Evolutionary conservation across 2,113 vertebrate species (phyloP).

Genomic region (Antechinus flavipes): DNA sequence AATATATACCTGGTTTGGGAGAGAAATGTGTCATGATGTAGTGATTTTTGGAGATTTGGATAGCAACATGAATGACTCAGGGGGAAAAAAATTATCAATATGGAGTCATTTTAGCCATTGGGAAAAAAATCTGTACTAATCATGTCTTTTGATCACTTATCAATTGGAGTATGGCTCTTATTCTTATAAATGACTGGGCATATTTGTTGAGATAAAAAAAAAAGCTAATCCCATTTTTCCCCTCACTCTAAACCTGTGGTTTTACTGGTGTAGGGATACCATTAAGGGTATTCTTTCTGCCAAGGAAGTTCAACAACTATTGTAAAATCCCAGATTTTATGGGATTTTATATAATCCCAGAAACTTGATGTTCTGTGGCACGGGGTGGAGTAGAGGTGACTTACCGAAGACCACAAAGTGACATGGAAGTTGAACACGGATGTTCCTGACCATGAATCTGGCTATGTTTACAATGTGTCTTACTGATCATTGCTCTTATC

Average conservation of each 20-base stretch:
- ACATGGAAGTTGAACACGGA: background rate
- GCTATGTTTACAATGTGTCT: background rate
- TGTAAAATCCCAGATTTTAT: background rate
- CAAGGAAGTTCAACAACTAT: background rate
- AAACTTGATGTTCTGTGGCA: background rate
- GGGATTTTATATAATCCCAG: background rate
- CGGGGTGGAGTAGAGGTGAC: background rate
- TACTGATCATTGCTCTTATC: background rate
- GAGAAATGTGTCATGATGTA: background rate
- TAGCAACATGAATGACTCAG: background rate
- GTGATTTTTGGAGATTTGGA: background rate
- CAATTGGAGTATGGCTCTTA: background rate
- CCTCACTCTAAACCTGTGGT: background rate
- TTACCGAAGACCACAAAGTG: background rate
- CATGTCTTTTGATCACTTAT: background rate
- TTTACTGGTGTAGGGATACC: background rate
- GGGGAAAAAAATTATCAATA: background rate
- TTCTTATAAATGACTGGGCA: background rate
- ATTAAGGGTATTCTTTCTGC: background rate
- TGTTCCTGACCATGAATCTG: background rate
- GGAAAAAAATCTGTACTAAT: background rate
- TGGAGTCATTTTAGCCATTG: background rate
- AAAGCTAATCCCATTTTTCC: background rate
- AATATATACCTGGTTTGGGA: background rate
- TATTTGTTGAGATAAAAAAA: background rate